Evolutionary conservation across 2,797 vertebrate genomes (phyloP).

Genomic region (Spatula versicolor): DNA sequence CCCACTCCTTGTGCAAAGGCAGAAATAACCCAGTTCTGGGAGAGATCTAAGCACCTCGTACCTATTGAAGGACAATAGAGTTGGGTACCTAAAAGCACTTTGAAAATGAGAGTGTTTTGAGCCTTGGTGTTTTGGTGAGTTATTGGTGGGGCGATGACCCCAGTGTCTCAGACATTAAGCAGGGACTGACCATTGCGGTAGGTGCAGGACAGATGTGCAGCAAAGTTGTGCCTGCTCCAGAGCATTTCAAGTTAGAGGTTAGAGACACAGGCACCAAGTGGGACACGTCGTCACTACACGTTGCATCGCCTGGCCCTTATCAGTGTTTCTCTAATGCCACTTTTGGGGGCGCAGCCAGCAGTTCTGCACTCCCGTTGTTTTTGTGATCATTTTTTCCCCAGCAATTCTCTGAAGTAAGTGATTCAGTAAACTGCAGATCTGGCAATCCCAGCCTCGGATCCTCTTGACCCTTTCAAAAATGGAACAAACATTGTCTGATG

Average conservation of each 20-base stretch:
- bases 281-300: rapidly evolving
- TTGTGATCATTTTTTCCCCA: background rate
- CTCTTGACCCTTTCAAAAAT: conserved; percentile 56
- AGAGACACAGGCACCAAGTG: background rate
- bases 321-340: background rate
- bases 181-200: background rate
- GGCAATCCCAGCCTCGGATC: background rate
- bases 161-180: background rate
- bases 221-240: background rate
- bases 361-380: background rate
- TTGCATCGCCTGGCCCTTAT: background rate
- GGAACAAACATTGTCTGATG: background rate
- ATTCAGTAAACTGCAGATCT: background rate
- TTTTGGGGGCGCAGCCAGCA: background rate
- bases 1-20: background rate
- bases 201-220: background rate
- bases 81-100: background rate
- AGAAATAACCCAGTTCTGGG: rapidly evolving
- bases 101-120: background rate
- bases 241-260: background rate
- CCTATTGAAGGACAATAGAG: background rate
- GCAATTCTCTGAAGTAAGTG: background rate
- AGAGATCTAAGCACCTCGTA: background rate
- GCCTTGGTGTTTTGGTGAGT: background rate
- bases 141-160: background rate